Conservation (phyloP, 2,888 invertebrate genomes). For the Petrolisthes manimaculis region DNA sequence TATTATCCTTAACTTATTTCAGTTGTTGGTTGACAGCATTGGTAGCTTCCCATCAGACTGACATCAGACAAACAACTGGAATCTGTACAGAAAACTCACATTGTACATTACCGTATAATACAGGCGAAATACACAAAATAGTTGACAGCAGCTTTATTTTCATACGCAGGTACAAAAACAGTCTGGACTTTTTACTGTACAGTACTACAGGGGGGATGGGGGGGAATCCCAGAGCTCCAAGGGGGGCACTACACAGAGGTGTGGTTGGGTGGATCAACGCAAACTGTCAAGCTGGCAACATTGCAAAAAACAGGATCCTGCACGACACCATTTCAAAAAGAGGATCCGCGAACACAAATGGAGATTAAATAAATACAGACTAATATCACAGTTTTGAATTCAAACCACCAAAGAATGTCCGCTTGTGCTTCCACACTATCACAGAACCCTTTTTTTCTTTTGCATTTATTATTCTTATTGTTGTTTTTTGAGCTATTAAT, state of each 20-base stretch:
- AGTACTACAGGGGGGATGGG: constrained; percentile 52
- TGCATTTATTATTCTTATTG: constrained; percentile 16
- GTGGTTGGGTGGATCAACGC: constrained; percentile 56
- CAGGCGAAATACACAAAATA: constrained; percentile 14
- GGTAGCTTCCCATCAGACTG: too few relatives aligned
- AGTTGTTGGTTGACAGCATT: too few relatives aligned
- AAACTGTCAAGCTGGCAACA: constrained; percentile 57
- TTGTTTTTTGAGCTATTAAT: constrained; percentile 43
- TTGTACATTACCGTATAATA: too few relatives aligned
- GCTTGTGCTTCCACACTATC: constrained; percentile 61
- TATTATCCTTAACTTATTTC: too few relatives aligned
- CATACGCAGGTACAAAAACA: constrained; percentile 63
- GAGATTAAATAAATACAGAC: constrained; percentile 61
- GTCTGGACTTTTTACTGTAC: constrained; percentile 62
- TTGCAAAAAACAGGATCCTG: constrained; percentile 40
- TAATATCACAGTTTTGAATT: constrained; percentile 62
- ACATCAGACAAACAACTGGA: too few relatives aligned
- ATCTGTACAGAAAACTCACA: background rate
- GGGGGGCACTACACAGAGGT: constrained; percentile 61
- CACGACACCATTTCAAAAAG: constrained; percentile 16
- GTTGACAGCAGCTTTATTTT: constrained; percentile 63
- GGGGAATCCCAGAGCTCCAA: constrained; percentile 54
- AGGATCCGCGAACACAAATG: constrained; percentile 39
- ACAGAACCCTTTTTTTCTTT: constrained; percentile 60
- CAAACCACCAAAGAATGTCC: constrained; percentile 59